Base-by-base conservation (phyloP, 2,888 invertebrate species). In the Aleiodes testaceus region DNA sequence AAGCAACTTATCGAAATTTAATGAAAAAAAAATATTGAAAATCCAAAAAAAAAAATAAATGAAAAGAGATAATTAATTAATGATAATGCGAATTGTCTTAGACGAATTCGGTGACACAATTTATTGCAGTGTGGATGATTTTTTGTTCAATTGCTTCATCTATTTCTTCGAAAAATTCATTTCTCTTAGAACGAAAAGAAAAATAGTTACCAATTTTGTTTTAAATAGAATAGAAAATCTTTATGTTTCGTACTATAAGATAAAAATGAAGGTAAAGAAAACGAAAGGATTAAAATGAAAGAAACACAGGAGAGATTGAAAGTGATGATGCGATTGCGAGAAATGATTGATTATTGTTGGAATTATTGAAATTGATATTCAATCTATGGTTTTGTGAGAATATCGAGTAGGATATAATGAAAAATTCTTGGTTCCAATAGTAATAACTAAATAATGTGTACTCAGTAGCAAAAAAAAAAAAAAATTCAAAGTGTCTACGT, bases 191-290 rank as follows among this genome's bases (percentile, higher is more conserved):
- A 22, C 36, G 42, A 42, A 53, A 53, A 53, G 1, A 26, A 59
- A 14, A 59, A 59, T 59, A 59, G 59, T 59, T 59, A 59, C 59
- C 59, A 59, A 59, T 59, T 59, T 59, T 59, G 59, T 59, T 59
- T 59, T 59, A 59, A 59, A 59, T 55, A 55, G 26, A 30, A 36
- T 59, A 42, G 18, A 59, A 16, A 59, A 59, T 42, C 42, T 59
- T 59, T 14, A 30, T 42, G 59, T 59, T 59, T 59, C 36, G 59
- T 59, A 59, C 16, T 59, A n/a, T 26, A 30, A 30, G 18, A 18
- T 3, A 36, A 36, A 9, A 9, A 36, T 36, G 36, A 36, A 11
- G 6, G 6, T 7, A 36, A 36, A 36, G 9, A 36, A 11, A 7
- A 36, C 2, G 2, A 36, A 36, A 36, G 9, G 9, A 6, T 9